Evolutionary conservation across 2,113 vertebrate genomes (phyloP).

Genomic region (Falcunculus frontatus): DNA sequence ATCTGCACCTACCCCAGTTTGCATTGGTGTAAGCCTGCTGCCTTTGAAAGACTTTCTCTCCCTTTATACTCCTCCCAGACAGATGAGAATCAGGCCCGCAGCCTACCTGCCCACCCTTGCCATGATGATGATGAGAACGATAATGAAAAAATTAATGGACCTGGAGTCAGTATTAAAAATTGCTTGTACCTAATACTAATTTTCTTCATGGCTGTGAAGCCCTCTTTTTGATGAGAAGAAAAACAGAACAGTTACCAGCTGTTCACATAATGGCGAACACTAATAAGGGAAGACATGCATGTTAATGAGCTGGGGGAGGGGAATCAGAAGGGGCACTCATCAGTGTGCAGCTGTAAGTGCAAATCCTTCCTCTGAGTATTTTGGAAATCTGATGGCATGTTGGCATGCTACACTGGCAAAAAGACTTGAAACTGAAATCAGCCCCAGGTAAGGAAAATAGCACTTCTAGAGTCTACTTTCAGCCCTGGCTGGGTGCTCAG

Average conservation of each 20-base stretch:
- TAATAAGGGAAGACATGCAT: conserved; percentile 41
- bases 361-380: neutral
- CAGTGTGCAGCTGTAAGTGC: neutral
- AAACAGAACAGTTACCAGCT: conserved; percentile 56
- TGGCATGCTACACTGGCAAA: neutral
- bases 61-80: neutral
- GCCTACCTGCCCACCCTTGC: conserved; percentile 17
- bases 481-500: neutral
- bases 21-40: neutral
- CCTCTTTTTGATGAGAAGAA: conserved; percentile 1
- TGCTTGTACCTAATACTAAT: conserved; percentile 20
- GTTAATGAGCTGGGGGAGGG: conserved; percentile 30
- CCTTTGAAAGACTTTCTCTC: neutral
- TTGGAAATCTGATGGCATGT: neutral
- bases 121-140: neutral
- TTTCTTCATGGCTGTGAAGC: conserved; percentile 19
- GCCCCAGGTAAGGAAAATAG: neutral
- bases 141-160: conserved; percentile 56
- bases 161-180: conserved; percentile 41
- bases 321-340: neutral
- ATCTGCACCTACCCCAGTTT: neutral
- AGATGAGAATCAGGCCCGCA: neutral
- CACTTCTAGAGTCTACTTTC: neutral
- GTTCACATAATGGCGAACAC: conserved; percentile 42
- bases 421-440: neutral